phyloP scores from a whole-genome alignment of 2,113 vertebrate species.

The Chaetodon auriga region DNA sequence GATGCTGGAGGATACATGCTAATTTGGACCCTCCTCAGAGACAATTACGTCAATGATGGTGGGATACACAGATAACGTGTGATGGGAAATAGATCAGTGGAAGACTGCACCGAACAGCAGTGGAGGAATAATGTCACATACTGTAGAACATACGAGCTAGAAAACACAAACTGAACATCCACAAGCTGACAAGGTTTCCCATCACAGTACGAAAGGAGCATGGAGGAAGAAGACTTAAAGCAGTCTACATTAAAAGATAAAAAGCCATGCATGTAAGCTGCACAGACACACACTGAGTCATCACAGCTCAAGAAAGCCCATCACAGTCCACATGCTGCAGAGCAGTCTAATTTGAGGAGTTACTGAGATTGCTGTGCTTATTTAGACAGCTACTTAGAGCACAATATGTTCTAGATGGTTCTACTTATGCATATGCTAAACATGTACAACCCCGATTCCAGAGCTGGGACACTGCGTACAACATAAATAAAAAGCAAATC shows the following conservation, averaged over 20 bases:
- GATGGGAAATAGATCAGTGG: constrained; percentile 7
- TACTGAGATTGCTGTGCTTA: neutral
- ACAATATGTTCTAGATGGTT: neutral
- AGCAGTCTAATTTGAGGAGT: neutral
- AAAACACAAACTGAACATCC: neutral
- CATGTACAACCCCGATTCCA: too few species aligned
- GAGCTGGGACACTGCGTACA: too few species aligned
- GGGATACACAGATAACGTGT: neutral
- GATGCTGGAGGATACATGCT: too few species aligned
- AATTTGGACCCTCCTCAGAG: constrained; percentile 2
- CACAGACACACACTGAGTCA: neutral
- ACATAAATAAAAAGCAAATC: too few species aligned
- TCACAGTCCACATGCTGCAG: neutral
- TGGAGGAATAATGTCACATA: neutral
- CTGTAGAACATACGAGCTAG: neutral
- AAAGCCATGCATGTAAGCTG: constrained; percentile 4
- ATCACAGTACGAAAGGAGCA: neutral
- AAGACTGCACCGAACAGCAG: neutral
- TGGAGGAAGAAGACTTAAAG: neutral
- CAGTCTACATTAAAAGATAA: constrained; percentile 21
- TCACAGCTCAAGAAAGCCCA: neutral
- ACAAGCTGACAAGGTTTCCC: neutral
- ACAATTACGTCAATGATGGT: neutral
- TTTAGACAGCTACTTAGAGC: neutral
- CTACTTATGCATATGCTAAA: neutral